These are phyloP conservation scores for Autographa pulchrina DNA, from an alignment of 2,888 invertebrate genomes.

Conservation along the genomic window DNA sequence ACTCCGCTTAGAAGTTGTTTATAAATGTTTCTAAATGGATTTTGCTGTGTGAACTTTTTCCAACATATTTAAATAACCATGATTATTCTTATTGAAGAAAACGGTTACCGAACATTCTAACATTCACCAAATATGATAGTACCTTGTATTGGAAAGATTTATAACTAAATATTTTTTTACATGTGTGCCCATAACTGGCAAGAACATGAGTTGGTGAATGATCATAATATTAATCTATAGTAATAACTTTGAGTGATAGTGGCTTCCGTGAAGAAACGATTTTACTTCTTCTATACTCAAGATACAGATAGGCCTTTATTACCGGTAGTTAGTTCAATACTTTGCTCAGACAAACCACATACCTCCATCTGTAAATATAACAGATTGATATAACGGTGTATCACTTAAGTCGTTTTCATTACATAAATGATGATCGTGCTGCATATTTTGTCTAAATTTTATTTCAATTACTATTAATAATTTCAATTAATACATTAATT, in stretches of 20 bases:
- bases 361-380: conserved; percentile 7
- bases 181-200: background rate
- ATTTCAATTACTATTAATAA: too few relatives aligned
- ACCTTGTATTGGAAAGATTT: background rate
- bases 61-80: too few relatives aligned
- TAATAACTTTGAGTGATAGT: background rate
- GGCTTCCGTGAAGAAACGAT: background rate
- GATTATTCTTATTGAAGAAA: too few relatives aligned
- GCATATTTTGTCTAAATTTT: too few relatives aligned
- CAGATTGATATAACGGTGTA: background rate
- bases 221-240: background rate
- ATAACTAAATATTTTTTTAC: background rate
- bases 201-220: background rate
- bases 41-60: background rate
- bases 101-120: background rate
- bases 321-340: background rate
- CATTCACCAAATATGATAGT: background rate
- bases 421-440: too few relatives aligned
- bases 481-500: too few relatives aligned
- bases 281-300: background rate
- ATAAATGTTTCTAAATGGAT: background rate
- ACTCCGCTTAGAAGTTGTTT: background rate
- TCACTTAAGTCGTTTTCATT: too few relatives aligned
- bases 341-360: conserved; percentile 1
- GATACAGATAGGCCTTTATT: background rate